Conservation (phyloP, 2,888 invertebrate species). For the Fabriciana adippe region DNA sequence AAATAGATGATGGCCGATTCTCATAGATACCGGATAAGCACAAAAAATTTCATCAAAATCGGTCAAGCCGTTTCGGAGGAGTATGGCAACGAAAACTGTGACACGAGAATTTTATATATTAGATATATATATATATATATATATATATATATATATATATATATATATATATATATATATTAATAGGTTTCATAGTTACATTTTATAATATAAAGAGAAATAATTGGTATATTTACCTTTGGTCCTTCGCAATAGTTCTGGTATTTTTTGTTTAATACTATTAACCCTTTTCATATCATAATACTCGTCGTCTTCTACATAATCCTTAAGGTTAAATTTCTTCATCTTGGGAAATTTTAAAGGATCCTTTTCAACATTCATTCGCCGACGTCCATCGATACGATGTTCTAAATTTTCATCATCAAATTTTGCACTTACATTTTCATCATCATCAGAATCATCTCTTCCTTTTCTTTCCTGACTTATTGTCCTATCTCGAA, state of each 20-base stretch:
- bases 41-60: too few species aligned
- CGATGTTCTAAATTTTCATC: slow-evolving; percentile 37
- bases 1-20: too few species aligned
- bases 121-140: background rate
- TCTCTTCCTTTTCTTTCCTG: slow-evolving; percentile 18
- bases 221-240: slow-evolving; percentile 50
- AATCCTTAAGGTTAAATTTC: slow-evolving; percentile 22
- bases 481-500: slow-evolving; percentile 52
- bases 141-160: background rate
- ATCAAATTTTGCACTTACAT: background rate
- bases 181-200: background rate
- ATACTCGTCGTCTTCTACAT: slow-evolving; percentile 58
- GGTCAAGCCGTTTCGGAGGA: too few species aligned
- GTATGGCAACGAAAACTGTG: too few species aligned
- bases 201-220: background rate
- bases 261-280: slow-evolving; percentile 58
- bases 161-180: background rate
- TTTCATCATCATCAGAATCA: slow-evolving; percentile 29
- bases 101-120: too few species aligned
- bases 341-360: slow-evolving; percentile 7
- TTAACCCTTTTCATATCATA: slow-evolving; percentile 64
- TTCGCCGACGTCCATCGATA: slow-evolving; percentile 33
- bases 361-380: slow-evolving; percentile 5
- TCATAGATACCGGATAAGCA: too few species aligned
- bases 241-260: slow-evolving; percentile 51